Conservation (phyloP, 2,797 vertebrate genomes). For the Sorex maritimensis region DNA sequence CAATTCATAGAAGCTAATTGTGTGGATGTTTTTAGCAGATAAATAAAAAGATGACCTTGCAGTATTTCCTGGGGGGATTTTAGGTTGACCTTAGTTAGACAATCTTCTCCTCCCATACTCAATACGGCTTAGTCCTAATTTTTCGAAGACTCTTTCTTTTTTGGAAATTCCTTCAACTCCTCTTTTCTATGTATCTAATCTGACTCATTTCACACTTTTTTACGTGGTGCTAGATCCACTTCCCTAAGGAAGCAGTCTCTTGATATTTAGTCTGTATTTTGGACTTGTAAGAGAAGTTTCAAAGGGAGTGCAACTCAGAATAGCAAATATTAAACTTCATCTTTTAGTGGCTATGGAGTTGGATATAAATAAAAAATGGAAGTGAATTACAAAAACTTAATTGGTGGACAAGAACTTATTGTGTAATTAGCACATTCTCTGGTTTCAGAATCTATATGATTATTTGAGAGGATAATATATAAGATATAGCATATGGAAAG, state of each 20-base stretch:
- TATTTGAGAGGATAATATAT: conserved; percentile 22
- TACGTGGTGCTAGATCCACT: neutral
- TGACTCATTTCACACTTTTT: neutral
- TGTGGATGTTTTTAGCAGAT: conserved; percentile 38
- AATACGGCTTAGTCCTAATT: neutral
- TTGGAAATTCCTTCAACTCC: neutral
- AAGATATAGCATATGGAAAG: conserved; percentile 30
- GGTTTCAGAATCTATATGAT: neutral
- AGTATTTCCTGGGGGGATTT: conserved; percentile 17
- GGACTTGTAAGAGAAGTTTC: neutral
- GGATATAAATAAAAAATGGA: conserved; percentile 34
- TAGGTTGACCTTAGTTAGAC: conserved; percentile 6
- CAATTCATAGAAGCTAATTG: neutral
- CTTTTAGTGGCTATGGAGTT: conserved; percentile 10
- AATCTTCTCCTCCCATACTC: neutral
- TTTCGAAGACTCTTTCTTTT: neutral
- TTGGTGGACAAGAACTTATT: conserved; percentile 6
- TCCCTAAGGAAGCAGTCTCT: conserved; percentile 1
- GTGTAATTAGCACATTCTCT: neutral
- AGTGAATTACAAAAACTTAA: neutral
- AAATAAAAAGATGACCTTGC: conserved; percentile 55
- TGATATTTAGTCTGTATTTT: conserved; percentile 6
- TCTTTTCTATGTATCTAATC: neutral
- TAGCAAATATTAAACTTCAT: conserved; percentile 31
- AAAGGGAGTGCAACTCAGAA: neutral